Evolutionary conservation across 2,888 invertebrate species (phyloP).

Genomic region (Nemapogon koenigi): DNA sequence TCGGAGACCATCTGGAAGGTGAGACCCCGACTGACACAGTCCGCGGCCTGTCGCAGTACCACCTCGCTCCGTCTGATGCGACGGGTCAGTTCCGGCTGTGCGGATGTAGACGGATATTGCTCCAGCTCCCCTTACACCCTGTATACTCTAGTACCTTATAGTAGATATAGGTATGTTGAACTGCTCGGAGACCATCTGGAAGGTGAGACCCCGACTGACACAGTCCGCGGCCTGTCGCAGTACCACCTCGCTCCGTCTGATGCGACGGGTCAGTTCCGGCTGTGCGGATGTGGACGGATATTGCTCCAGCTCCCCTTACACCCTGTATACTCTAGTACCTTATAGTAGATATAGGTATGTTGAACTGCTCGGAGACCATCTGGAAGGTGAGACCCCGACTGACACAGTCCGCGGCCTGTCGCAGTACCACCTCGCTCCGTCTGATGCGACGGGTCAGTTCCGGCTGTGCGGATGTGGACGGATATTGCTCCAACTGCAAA

Average conservation of each 20-base stretch:
- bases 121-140: too few relatives aligned
- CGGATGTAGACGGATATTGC: background rate
- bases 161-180: too few relatives aligned
- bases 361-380: constrained; percentile 85
- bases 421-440: constrained; percentile 59
- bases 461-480: background rate
- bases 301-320: too few relatives aligned
- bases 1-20: too few relatives aligned
- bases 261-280: background rate
- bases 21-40: too few relatives aligned
- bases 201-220: too few relatives aligned
- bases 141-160: too few relatives aligned
- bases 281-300: background rate
- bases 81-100: background rate
- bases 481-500: constrained; percentile 69
- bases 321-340: too few relatives aligned
- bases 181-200: too few relatives aligned
- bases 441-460: background rate
- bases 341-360: constrained; percentile 87
- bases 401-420: constrained; percentile 85
- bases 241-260: background rate
- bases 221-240: too few relatives aligned
- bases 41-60: too few relatives aligned
- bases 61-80: background rate
- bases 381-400: constrained; percentile 88